Base-by-base conservation (phyloP, 2,113 vertebrate genomes). In the Dunckerocampus dactyliophorus region DNA sequence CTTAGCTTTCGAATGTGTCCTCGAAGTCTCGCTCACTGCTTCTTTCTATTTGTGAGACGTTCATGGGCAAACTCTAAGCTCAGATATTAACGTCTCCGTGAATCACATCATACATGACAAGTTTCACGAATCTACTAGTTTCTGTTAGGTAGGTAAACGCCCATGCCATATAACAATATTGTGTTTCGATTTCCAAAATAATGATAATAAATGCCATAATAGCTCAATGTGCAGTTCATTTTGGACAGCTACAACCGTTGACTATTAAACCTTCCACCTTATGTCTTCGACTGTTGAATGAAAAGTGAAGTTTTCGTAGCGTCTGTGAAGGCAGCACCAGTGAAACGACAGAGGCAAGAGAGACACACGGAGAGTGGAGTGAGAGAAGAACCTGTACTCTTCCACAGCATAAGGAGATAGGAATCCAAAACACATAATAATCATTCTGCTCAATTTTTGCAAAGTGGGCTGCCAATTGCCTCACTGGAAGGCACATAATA, bases 301-400 rank as follows among this genome's bases (percentile, higher is more conserved):
- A 19, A 48, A 28, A 14, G 2, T 34, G 17, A 60, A 48, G 15
- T 47, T 31, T 60, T 43, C 59, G 22, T 12, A 60, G 42, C 12
- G 59, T 24, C 59, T 8, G 9, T 51, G 72, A 86, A 88, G 66
- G 86, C 77, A 77, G 49, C 83, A 66, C 2, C 49, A 63, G 72
- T 37, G 71, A 78, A 81, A 80, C 76, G 72, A 67, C 68, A 63
- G 81, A 75, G 75, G 74, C 39, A n/a, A 69, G 61, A 51, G 68
- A 52, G 60, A 67, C 64, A 65, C 62, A 67, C 16, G 69, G 69
- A 60, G 50, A 53, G 72, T 50, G 63, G 63, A 57, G 68, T 50
- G 63, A 61, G 74, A 72, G 79, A 56, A 59, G 72, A 77, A 84
- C 82, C 80, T 83, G 80, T 67, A 67, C 67, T 72, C 65, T 57